Percentiles rank a stretch among this genome's conserved stretches.
Evolutionary conservation across 2,888 invertebrate species (phyloP).

Genomic region (Branchipolynoe longqiensis): DNA sequence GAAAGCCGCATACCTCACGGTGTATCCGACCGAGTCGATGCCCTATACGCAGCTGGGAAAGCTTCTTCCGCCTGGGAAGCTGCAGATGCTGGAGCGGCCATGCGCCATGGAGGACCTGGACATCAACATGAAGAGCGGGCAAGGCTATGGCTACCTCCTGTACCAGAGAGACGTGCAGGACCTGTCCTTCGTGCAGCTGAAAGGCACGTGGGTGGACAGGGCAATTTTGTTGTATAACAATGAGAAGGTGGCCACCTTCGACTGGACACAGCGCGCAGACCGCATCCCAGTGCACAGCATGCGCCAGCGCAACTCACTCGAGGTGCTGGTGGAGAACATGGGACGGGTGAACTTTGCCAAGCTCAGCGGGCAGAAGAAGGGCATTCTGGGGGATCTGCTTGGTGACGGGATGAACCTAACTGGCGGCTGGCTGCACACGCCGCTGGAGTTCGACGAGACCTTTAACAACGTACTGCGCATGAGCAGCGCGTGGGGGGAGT

Average conservation of each 20-base stretch:
- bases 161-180: slow-evolving; percentile 82
- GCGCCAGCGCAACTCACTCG: slow-evolving; percentile 26
- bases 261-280: slow-evolving; percentile 42
- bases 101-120: slow-evolving; percentile 79
- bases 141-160: slow-evolving; percentile 84
- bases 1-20: slow-evolving; percentile 51
- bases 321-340: slow-evolving; percentile 67
- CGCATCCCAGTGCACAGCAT: not conserved
- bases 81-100: not conserved
- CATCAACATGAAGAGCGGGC: slow-evolving; percentile 82
- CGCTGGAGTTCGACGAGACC: slow-evolving; percentile 64
- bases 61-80: not conserved
- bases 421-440: slow-evolving; percentile 60
- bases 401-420: slow-evolving; percentile 9
- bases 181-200: slow-evolving; percentile 18
- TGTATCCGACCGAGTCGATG: not conserved
- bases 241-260: slow-evolving; percentile 75
- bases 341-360: slow-evolving; percentile 64
- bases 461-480: slow-evolving; percentile 30
- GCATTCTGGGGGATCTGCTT: slow-evolving; percentile 59
- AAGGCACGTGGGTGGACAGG: slow-evolving; percentile 80
- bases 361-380: slow-evolving; percentile 62
- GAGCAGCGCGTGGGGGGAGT: slow-evolving; percentile 5
- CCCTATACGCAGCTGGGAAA: not conserved
- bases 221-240: slow-evolving; percentile 73